Percentiles rank a stretch among this genome's conserved stretches.
phyloP scores from a whole-genome alignment of 2,888 invertebrate genomes.

The Cheilosia grossa region DNA sequence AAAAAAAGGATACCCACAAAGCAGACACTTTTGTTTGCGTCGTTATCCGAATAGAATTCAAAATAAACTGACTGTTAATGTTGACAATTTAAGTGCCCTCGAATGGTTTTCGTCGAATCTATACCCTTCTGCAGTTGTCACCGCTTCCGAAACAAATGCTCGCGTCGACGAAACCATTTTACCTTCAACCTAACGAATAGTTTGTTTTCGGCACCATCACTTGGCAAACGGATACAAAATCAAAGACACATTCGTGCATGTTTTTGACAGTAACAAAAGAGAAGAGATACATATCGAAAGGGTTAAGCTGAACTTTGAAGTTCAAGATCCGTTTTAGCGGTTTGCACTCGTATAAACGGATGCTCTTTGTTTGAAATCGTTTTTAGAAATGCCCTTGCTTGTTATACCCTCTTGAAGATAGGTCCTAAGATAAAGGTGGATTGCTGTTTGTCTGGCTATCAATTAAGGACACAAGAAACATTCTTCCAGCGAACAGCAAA shows the following conservation, averaged over 20 bases:
- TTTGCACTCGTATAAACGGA: conserved; percentile 25
- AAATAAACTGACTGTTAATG: conserved; percentile 63
- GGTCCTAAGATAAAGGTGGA: conserved; percentile 7
- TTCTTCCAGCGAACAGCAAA: conserved; percentile 20
- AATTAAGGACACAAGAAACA: not conserved
- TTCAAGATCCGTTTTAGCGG: conserved; percentile 55
- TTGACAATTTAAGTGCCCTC: conserved; percentile 48
- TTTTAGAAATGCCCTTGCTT: not conserved
- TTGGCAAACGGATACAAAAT: not conserved
- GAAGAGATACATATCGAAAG: conserved; percentile 10
- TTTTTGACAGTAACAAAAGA: not conserved
- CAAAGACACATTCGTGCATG: conserved; percentile 1
- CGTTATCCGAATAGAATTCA: conserved; percentile 17
- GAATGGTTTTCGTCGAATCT: conserved; percentile 34
- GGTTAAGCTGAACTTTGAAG: conserved; percentile 27
- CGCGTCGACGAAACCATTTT: conserved; percentile 43
- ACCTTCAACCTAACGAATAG: conserved; percentile 17
- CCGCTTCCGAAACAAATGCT: conserved; percentile 46
- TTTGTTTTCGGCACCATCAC: conserved; percentile 1
- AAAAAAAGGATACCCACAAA: conserved; percentile 21
- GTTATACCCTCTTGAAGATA: not conserved
- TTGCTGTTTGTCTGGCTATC: conserved; percentile 4
- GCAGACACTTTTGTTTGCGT: conserved; percentile 16
- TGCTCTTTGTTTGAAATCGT: not conserved
- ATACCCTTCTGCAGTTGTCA: conserved; percentile 24